Evolutionary conservation across 2,888 invertebrate genomes (phyloP).

Genomic region (Oscheius sp.): DNA sequence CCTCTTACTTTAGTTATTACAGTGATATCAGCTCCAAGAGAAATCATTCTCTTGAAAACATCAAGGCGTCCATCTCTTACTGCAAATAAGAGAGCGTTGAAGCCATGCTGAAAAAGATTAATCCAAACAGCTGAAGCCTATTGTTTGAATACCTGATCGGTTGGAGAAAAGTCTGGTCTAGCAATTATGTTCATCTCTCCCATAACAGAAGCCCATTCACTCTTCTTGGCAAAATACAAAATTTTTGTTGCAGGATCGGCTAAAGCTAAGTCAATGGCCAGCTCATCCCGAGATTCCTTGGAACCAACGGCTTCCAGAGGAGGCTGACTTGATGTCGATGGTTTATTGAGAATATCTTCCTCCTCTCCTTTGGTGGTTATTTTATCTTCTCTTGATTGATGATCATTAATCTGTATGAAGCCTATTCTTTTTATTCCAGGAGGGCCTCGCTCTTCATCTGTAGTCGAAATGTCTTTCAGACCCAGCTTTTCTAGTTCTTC

Average conservation of each 20-base stretch:
- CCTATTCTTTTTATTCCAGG: background rate
- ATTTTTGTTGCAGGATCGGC: conserved; percentile 51
- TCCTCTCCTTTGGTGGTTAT: background rate
- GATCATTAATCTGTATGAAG: background rate
- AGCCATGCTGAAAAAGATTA: conserved; percentile 67
- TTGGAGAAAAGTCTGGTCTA: conserved; percentile 57
- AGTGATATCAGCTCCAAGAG: conserved; percentile 71
- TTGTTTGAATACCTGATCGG: conserved; percentile 55
- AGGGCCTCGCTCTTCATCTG: background rate
- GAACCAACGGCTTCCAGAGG: background rate
- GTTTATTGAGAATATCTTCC: conserved; percentile 11
- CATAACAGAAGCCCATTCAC: conserved; percentile 62
- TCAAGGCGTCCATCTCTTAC: conserved; percentile 71
- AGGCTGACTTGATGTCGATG: conserved; percentile 2
- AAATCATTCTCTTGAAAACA: conserved; percentile 71
- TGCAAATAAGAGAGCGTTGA: conserved; percentile 72
- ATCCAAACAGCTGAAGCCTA: conserved; percentile 3
- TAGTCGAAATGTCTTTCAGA: conserved; percentile 22
- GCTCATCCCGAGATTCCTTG: conserved; percentile 30
- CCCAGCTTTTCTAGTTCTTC: conserved; percentile 42
- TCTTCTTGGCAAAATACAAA: conserved; percentile 54
- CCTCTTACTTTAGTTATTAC: conserved; percentile 58
- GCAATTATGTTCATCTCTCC: conserved; percentile 49
- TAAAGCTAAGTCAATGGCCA: conserved; percentile 39
- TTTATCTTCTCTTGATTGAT: conserved; percentile 38